Percentiles rank a stretch among this genome's conserved stretches.
Conservation (phyloP, 2,113 vertebrate genomes). For the Pitta sordida region DNA sequence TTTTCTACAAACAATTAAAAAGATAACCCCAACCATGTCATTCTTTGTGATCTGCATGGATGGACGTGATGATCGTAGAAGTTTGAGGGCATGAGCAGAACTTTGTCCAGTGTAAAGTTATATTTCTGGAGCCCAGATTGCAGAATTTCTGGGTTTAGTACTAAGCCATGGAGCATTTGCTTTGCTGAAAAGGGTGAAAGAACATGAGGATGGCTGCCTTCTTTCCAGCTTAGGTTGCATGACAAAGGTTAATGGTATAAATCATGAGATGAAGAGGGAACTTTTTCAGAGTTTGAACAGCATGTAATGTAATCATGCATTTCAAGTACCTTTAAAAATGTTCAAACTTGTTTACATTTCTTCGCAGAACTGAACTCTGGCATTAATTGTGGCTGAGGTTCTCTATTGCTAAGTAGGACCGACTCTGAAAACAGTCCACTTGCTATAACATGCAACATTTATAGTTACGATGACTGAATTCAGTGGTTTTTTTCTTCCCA, state of each 20-base stretch:
- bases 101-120: not conserved
- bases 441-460: conserved; percentile 39
- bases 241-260: not conserved
- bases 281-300: not conserved
- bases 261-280: not conserved
- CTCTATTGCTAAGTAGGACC: not conserved
- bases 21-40: not conserved
- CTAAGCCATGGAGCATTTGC: not conserved
- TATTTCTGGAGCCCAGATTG: not conserved
- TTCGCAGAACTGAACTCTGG: not conserved
- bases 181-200: not conserved
- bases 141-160: not conserved
- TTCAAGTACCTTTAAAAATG: not conserved
- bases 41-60: not conserved
- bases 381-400: not conserved
- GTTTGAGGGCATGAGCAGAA: not conserved
- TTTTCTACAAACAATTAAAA: not conserved
- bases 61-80: too few relatives aligned
- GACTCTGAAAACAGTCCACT: not conserved
- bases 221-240: not conserved
- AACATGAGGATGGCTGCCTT: not conserved
- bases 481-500: not conserved
- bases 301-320: not conserved
- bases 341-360: conserved; percentile 9
- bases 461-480: not conserved